Evolutionary conservation across 2,113 vertebrate genomes (phyloP).

Genomic region (Speoplatyrhinus poulsoni): DNA sequence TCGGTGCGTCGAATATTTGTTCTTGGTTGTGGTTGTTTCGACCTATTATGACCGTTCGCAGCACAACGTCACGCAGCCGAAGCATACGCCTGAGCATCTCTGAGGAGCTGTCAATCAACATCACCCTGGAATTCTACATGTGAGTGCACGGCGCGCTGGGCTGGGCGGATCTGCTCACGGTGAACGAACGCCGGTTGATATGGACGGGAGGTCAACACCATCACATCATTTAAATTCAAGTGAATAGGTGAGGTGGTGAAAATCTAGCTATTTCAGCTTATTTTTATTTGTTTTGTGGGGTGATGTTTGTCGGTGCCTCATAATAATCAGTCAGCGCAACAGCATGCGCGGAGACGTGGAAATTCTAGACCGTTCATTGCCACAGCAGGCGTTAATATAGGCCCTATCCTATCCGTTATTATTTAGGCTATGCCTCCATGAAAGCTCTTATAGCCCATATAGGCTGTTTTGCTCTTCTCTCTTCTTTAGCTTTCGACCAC

Average conservation of each 20-base stretch:
- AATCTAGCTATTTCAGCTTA: conserved; percentile 2
- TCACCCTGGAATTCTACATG: conserved; percentile 68
- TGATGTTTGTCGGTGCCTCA: neutral
- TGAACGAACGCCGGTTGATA: conserved; percentile 61
- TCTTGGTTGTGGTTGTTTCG: neutral
- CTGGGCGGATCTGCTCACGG: conserved; percentile 70
- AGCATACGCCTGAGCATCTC: conserved; percentile 10
- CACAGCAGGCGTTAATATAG: conserved; percentile 42
- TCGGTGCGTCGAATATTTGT: conserved; percentile 17
- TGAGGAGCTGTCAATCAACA: conserved; percentile 67
- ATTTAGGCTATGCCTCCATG: conserved; percentile 34
- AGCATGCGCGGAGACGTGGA: neutral
- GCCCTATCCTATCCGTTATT: conserved; percentile 45
- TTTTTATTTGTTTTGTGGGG: conserved; percentile 15
- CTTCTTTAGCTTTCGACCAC: conserved; percentile 39
- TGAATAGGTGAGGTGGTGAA: conserved; percentile 60
- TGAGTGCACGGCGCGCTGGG: conserved; percentile 70
- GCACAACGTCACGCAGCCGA: conserved; percentile 54
- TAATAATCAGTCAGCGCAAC: neutral
- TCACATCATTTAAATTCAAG: conserved; percentile 45
- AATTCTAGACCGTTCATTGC: conserved; percentile 24
- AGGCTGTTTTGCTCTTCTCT: neutral
- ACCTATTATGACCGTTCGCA: conserved; percentile 41
- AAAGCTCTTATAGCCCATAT: conserved; percentile 22
- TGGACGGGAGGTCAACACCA: conserved; percentile 64